Evolutionary conservation across 1,140 invertebrate species (phyloP), one percentile per base, ranked within the genome.

Genomic region (Cyrtorhinus lividipennis): DNA sequence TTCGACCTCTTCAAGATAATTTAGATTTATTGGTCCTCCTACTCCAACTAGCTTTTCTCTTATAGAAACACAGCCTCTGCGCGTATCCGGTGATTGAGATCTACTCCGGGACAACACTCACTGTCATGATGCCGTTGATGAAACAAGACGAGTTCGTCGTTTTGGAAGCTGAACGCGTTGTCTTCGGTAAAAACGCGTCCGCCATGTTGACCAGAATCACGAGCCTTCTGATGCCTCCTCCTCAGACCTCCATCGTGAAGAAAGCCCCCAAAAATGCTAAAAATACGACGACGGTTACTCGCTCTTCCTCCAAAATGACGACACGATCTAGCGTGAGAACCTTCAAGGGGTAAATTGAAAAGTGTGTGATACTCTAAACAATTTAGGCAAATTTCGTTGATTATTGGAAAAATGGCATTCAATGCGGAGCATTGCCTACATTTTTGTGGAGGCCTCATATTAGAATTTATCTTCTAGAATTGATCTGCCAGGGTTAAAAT

Each of bases 71-170:
- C 15, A 63, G 59, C 22, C 45, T 65, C 8, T 65, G 64, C 53
- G 64, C 45, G 2, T 65, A 65, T 25, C 64, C 64, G 1, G 61
- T 65, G 10, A 20, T 65, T 13, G 64, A 65, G 58, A 25, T 65
- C 1, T 63, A 59, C 25, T 48, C 38, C 18, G 46, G 23, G 20
- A n/a, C 25, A 2, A 59, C 38, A n/a, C n/a, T 65, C 3, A 59
- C 27, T 53, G 26, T 63, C 15, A 45, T 65, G 12, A 62, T 63
- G 45, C 64, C 64, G 13, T 25, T 65, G 15, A 45, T 63, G 15
- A 24, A 27, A 0, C 64, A 65, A 56, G 64, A 65, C 53, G 60
- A 62, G 10, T 65, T 65, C 59, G 64, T 65, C 58, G 64, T 65
- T 0, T 23, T 30, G 20, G 61, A 65, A 57, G 64, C 64, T 18